Percentiles rank a stretch among this genome's conserved stretches.
Conservation (phyloP, 2,888 invertebrate species). For the Volucella bombylans region DNA sequence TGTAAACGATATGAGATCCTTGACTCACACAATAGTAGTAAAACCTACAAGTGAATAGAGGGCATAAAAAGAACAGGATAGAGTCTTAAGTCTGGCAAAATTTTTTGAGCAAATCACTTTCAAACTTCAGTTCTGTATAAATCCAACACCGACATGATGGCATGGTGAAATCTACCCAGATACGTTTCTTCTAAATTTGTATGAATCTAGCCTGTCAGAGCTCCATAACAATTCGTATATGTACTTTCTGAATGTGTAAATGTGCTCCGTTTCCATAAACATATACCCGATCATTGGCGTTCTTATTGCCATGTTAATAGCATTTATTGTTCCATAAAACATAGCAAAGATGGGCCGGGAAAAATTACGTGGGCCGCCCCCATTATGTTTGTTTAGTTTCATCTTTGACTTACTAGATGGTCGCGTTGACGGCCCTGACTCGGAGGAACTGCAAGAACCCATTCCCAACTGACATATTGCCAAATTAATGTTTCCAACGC, state of each 20-base stretch:
- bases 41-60: too few relatives aligned
- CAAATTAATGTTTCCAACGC: slow-evolving; percentile 72
- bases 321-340: slow-evolving; percentile 67
- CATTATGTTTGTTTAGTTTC: slow-evolving; percentile 60
- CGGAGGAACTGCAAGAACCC: slow-evolving; percentile 53
- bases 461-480: slow-evolving; percentile 67
- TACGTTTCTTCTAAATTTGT: too few relatives aligned
- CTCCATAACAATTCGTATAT: slow-evolving; percentile 27
- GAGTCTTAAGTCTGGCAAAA: too few relatives aligned
- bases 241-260: slow-evolving; percentile 14
- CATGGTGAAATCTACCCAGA: too few relatives aligned
- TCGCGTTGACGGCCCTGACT: slow-evolving; percentile 42
- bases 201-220: slow-evolving; percentile 14
- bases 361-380: not conserved
- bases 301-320: slow-evolving; percentile 52
- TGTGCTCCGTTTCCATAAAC: slow-evolving; percentile 36
- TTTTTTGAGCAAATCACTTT: too few relatives aligned
- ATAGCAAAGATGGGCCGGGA: slow-evolving; percentile 20
- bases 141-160: too few relatives aligned
- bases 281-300: slow-evolving; percentile 34
- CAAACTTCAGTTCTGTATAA: too few relatives aligned
- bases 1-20: too few relatives aligned
- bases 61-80: too few relatives aligned
- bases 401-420: slow-evolving; percentile 59
- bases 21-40: too few relatives aligned